Percentiles rank a stretch among this genome's conserved stretches.
Conservation (phyloP, 2,888 invertebrate species). For the Zygothrica quintamaculata region DNA sequence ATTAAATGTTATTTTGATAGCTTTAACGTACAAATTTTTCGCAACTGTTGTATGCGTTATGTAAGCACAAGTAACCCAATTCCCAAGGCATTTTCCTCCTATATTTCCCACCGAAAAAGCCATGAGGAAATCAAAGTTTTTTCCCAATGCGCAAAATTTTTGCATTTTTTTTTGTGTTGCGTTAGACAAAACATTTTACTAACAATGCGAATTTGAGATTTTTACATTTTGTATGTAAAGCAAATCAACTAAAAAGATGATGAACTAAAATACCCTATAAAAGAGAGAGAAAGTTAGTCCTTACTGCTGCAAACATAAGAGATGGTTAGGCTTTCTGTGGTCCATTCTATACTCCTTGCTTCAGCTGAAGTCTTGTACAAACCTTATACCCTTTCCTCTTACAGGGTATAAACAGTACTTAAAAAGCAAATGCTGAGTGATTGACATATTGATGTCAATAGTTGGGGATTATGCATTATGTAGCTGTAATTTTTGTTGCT, state of each 20-base stretch:
- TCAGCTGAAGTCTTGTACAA: no score
- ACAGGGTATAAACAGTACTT: slow-evolving; percentile 10
- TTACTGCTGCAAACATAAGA: no score
- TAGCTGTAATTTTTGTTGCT: slow-evolving; percentile 31
- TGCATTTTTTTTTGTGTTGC: not conserved
- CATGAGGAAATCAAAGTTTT: not conserved
- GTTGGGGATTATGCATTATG: slow-evolving; percentile 56
- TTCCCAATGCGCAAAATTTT: not conserved
- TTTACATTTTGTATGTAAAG: not conserved
- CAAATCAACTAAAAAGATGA: slow-evolving; percentile 6
- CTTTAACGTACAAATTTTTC: slow-evolving; percentile 17
- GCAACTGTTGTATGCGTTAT: slow-evolving; percentile 20
- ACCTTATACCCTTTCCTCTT: not conserved
- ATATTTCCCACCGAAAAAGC: slow-evolving; percentile 4
- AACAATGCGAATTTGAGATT: no score
- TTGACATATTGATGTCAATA: slow-evolving; percentile 60
- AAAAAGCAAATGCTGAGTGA: slow-evolving; percentile 38
- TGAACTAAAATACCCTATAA: no score
- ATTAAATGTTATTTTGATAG: slow-evolving; percentile 5
- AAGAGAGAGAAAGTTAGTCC: no score
- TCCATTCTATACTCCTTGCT: no score
- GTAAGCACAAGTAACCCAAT: slow-evolving; percentile 48
- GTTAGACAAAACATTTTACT: not conserved
- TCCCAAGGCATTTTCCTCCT: slow-evolving; percentile 49
- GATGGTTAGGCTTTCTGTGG: no score